Evolutionary conservation across 2,888 invertebrate genomes (phyloP).

Genomic region (Eustalomyia histrio): DNA sequence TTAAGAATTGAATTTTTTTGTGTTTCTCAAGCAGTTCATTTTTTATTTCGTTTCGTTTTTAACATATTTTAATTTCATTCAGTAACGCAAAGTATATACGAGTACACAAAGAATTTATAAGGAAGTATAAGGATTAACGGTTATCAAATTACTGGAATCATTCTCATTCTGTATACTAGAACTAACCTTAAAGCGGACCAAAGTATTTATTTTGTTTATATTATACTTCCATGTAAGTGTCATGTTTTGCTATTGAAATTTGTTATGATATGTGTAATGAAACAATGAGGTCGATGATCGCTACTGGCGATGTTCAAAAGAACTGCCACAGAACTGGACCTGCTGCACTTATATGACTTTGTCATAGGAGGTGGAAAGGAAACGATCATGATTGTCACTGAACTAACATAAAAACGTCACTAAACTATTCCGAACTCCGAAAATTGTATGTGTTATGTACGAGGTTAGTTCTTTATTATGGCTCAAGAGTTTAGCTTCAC

Average conservation of each 20-base stretch:
- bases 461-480: no score
- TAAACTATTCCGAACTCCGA: no score
- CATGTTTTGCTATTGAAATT: slow-evolving; percentile 22
- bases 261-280: no score
- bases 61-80: slow-evolving; percentile 60
- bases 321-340: no score
- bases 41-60: slow-evolving; percentile 26
- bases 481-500: no score
- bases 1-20: slow-evolving; percentile 25
- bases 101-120: slow-evolving; percentile 18
- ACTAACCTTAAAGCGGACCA: slow-evolving; percentile 6
- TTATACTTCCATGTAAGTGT: neutral
- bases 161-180: slow-evolving; percentile 8
- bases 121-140: slow-evolving; percentile 37
- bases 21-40: slow-evolving; percentile 19
- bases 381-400: no score
- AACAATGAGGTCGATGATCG: no score
- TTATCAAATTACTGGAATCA: slow-evolving; percentile 42
- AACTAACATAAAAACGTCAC: no score
- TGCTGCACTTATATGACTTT: no score
- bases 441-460: no score
- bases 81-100: slow-evolving; percentile 50
- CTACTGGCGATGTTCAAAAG: no score
- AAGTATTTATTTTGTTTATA: neutral
- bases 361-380: no score